A percentile compares a stretch with the other conserved stretches of the same genome.
These are phyloP conservation scores for Megalonaias nervosa DNA, from an alignment of 1,140 invertebrate genomes.

Conservation along the genomic window DNA sequence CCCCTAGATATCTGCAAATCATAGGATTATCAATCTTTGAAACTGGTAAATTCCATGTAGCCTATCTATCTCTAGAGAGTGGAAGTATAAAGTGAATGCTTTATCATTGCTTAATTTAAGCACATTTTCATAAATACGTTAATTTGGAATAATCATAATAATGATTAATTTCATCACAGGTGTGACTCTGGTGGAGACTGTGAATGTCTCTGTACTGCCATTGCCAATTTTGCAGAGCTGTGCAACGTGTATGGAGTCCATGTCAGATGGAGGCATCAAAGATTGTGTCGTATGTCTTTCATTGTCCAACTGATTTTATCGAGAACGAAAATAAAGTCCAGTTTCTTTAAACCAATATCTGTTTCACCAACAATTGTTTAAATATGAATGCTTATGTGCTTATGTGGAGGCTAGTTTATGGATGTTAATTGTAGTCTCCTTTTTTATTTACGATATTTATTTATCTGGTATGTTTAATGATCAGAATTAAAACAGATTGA, in stretches of 20 bases:
- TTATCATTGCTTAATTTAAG: not conserved
- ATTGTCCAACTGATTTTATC: not conserved
- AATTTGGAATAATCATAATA: not conserved
- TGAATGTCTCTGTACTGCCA: slow-evolving; percentile 89
- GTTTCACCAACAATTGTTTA: too few relatives aligned
- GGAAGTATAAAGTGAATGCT: not conserved
- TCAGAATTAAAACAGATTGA: too few relatives aligned
- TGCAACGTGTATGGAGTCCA: slow-evolving; percentile 78
- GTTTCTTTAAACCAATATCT: too few relatives aligned
- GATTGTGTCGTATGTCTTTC: slow-evolving; percentile 83
- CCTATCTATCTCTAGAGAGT: not conserved
- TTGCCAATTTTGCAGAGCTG: slow-evolving; percentile 88
- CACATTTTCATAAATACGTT: not conserved
- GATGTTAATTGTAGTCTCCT: too few relatives aligned
- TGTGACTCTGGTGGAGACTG: slow-evolving; percentile 92
- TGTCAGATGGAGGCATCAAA: slow-evolving; percentile 85
- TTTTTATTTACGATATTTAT: too few relatives aligned
- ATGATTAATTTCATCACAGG: slow-evolving; percentile 75
- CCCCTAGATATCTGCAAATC: not conserved
- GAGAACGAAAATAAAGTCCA: too few relatives aligned
- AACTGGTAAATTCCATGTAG: not conserved
- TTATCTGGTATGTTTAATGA: too few relatives aligned
- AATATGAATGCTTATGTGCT: too few relatives aligned
- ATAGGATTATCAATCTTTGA: not conserved
- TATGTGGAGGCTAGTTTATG: too few relatives aligned